These are phyloP conservation scores for Nymphalis urticae DNA, from an alignment of 2,888 invertebrate genomes.

Conservation along the genomic window DNA sequence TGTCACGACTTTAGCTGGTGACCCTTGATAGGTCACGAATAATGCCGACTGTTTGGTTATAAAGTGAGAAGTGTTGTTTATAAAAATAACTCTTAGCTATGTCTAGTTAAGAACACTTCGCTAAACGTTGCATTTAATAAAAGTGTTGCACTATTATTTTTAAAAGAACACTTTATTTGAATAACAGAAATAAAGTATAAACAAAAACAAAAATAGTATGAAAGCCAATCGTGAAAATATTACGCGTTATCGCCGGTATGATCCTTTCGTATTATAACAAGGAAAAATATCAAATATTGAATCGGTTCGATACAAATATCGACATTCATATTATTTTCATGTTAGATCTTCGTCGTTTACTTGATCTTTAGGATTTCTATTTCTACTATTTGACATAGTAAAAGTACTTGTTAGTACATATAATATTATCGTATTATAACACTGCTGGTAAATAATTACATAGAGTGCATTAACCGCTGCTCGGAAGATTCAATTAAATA, in stretches of 20 bases:
- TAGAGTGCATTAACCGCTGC: too few species aligned
- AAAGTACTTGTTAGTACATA: too few species aligned
- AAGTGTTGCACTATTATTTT: background rate
- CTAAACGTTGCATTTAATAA: background rate
- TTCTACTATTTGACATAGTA: too few species aligned
- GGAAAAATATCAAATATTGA: background rate
- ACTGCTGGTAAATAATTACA: too few species aligned
- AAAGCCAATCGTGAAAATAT: background rate
- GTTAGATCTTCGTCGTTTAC: background rate
- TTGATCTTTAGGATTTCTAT: background rate
- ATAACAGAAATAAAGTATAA: too few species aligned
- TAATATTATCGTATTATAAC: too few species aligned
- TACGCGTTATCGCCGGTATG: background rate
- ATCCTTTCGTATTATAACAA: background rate
- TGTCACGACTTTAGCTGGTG: conserved; percentile 18
- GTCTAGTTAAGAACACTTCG: background rate
- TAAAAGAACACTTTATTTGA: too few species aligned
- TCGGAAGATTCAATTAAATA: too few species aligned
- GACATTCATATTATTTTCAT: background rate
- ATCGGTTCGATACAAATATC: conserved; percentile 6
- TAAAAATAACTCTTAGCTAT: background rate
- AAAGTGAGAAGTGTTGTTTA: conserved; percentile 5
- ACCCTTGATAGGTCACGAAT: conserved; percentile 23
- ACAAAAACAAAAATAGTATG: background rate
- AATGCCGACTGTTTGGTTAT: background rate